Percentiles rank a stretch among this genome's conserved stretches.
Conservation (phyloP, 2,888 invertebrate species). For the Ophraella communa region DNA sequence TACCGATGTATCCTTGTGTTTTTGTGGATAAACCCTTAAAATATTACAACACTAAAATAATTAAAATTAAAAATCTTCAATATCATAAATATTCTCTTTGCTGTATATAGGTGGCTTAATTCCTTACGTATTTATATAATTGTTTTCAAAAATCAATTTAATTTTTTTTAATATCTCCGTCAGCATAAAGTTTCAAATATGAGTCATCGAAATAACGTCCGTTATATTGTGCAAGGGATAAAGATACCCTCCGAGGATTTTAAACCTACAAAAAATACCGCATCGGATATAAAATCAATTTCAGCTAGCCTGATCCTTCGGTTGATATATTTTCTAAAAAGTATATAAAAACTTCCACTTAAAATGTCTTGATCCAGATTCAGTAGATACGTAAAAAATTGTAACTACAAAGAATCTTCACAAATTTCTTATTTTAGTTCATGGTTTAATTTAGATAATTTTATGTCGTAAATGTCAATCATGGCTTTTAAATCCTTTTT, state of each 20-base stretch:
- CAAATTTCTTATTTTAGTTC: too few species aligned
- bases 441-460: too few species aligned
- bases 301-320: conserved; percentile 4
- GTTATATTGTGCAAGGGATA: not conserved
- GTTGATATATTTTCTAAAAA: conserved; percentile 13
- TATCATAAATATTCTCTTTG: too few species aligned
- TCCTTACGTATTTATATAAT: too few species aligned
- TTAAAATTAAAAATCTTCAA: too few species aligned
- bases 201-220: not conserved
- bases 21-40: too few species aligned
- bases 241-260: not conserved
- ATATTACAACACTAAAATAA: too few species aligned
- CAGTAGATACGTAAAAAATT: conserved; percentile 6
- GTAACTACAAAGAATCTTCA: too few species aligned
- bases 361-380: not conserved
- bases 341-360: conserved; percentile 3
- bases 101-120: too few species aligned
- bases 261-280: not conserved
- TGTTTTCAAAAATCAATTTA: not conserved
- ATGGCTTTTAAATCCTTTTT: too few species aligned
- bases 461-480: too few species aligned
- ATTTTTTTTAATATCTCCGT: not conserved
- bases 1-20: too few species aligned
- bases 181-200: not conserved
- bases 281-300: conserved; percentile 14